Evolutionary conservation across 2,888 invertebrate species (phyloP).

Genomic region (Eumerus sabulonum): DNA sequence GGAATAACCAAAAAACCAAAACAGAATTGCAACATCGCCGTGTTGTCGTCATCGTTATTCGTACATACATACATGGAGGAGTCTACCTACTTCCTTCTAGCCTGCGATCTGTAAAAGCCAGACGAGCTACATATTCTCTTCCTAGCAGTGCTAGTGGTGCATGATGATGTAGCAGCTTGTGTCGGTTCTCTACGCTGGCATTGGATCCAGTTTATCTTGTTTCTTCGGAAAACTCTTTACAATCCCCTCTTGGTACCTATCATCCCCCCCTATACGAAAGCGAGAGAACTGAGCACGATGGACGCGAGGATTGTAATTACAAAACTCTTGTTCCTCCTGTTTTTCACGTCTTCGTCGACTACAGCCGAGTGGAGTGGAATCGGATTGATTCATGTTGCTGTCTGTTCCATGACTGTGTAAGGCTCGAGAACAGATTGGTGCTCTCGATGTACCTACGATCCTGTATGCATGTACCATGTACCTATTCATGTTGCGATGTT

Average conservation of each 20-base stretch:
- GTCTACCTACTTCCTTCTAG: conserved; percentile 10
- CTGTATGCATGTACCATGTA: conserved; percentile 2
- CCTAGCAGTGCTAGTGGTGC: conserved; percentile 19
- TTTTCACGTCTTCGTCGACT: conserved; percentile 37
- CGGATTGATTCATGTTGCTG: conserved; percentile 63
- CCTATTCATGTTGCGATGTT: background rate
- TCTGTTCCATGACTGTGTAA: conserved; percentile 24
- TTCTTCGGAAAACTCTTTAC: conserved; percentile 27
- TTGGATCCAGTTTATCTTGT: conserved; percentile 64
- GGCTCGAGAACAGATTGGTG: conserved; percentile 45
- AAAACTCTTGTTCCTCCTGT: conserved; percentile 61
- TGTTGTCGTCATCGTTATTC: conserved; percentile 42
- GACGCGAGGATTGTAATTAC: conserved; percentile 56
- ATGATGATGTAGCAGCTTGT: background rate
- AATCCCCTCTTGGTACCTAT: background rate
- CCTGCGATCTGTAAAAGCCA: conserved; percentile 54
- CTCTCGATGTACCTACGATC: conserved; percentile 14
- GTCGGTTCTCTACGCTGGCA: background rate
- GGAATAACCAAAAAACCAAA: too few relatives aligned
- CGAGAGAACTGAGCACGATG: background rate
- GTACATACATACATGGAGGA: too few relatives aligned
- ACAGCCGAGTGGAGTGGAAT: conserved; percentile 33
- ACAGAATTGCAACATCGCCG: conserved; percentile 18
- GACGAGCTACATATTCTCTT: conserved; percentile 45
- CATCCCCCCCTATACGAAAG: background rate